These are phyloP conservation scores for Clostera curtula DNA, from an alignment of 2,888 invertebrate species.

Conservation along the genomic window DNA sequence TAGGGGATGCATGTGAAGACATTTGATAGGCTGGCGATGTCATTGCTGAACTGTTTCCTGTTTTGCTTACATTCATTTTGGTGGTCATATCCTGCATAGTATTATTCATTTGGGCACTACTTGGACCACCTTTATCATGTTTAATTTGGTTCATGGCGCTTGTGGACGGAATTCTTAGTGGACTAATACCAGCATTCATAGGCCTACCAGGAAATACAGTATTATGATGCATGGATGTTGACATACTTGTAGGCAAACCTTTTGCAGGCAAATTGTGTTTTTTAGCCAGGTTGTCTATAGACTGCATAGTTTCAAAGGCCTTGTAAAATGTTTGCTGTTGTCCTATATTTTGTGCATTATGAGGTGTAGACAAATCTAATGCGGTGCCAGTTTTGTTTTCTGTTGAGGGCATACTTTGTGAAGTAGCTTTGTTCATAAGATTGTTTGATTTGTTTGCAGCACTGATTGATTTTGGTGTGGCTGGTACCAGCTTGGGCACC, in stretches of 20 bases:
- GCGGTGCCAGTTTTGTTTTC: constrained; percentile 56
- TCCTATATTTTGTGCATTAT: constrained; percentile 52
- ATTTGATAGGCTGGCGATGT: constrained; percentile 44
- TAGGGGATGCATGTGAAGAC: constrained; percentile 37
- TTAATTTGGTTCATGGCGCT: constrained; percentile 47
- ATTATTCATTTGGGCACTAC: constrained; percentile 29
- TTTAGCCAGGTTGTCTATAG: constrained; percentile 68
- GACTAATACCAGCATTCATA: constrained; percentile 31
- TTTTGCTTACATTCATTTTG: constrained; percentile 41
- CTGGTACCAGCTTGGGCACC: constrained; percentile 63
- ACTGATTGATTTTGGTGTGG: constrained; percentile 55
- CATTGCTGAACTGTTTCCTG: constrained; percentile 29
- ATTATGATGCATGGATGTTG: constrained; percentile 25
- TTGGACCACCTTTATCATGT: constrained; percentile 41
- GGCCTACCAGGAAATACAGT: constrained; percentile 47
- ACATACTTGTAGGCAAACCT: constrained; percentile 35
- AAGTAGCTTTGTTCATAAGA: constrained; percentile 33
- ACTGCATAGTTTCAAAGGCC: constrained; percentile 69
- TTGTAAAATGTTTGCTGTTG: constrained; percentile 58
- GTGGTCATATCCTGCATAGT: constrained; percentile 37
- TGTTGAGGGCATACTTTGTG: constrained; percentile 22
- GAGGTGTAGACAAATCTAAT: constrained; percentile 65
- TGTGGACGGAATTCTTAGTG: constrained; percentile 50
- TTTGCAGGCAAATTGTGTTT: constrained; percentile 60
- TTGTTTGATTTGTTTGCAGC: constrained; percentile 47